A percentile compares a stretch with the other conserved stretches of the same genome.
Evolutionary conservation across 2,797 vertebrate genomes (phyloP).

Genomic region (Gadopsis bispinosus): DNA sequence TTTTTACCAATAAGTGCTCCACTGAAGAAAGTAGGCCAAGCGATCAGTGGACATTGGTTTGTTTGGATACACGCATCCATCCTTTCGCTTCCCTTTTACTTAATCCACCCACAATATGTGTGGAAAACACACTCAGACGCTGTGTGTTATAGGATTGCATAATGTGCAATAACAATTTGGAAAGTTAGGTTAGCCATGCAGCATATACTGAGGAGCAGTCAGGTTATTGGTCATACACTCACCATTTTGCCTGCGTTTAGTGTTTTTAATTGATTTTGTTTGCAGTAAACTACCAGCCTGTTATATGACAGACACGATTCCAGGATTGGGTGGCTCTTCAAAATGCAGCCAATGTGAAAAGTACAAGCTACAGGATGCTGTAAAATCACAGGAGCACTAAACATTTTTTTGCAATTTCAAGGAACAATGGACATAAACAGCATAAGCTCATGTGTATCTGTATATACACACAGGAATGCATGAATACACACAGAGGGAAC

Average conservation of each 20-base stretch:
- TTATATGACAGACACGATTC: background rate
- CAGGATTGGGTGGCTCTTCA: background rate
- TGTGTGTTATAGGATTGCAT: background rate
- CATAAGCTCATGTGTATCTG: constrained; percentile 4
- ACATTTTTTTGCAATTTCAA: background rate
- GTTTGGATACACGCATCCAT: background rate
- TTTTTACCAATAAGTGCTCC: background rate
- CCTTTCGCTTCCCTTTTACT: background rate
- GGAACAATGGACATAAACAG: constrained; percentile 1
- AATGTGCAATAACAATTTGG: background rate
- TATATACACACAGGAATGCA: constrained; percentile 10
- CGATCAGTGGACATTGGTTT: background rate
- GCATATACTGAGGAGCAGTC: background rate
- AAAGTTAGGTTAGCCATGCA: background rate
- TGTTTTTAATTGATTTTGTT: background rate
- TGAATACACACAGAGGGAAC: constrained; percentile 17
- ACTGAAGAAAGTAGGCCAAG: background rate
- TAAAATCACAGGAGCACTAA: background rate
- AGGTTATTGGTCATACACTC: background rate
- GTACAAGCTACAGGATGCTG: background rate
- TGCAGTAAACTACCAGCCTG: background rate
- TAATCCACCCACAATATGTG: background rate
- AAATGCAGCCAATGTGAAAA: background rate
- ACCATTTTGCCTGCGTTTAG: background rate
- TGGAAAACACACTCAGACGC: background rate